Evolutionary conservation across 1,140 invertebrate species (phyloP), one percentile per base, ranked within the genome.

Genomic region (Leucophenga varia): DNA sequence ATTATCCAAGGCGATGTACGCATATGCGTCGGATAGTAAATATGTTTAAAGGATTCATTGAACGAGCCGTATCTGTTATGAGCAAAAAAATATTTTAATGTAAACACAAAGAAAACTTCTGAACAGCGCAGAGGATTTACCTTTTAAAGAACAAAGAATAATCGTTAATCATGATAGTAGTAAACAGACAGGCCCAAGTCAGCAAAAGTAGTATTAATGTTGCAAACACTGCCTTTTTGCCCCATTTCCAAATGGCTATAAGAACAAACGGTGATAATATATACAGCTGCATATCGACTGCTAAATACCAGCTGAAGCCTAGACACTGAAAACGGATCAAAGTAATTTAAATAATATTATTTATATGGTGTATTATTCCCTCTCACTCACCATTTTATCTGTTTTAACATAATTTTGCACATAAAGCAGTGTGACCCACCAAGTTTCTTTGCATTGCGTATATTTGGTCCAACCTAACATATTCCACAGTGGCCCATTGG

Each of bases 301-400:
- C 41, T 28, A 93, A 76, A 60, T 91, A 93, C 91, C 91, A 93
- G 0, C 88, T 85, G 80, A 89, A 88, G 45, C 87, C 87, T 85
- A 93, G 88, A 59, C 91, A 92, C 88, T 90, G 30, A 50, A n/a
- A 47, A 21, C 61, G 76, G 52, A 7, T 13, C 12, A 3, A 3
- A 2, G 16, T 17, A 3, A 7, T 37, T 32, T 32, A 32, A 32
- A 10, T 4, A 32, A 4, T n/a, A n/a, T n/a, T n/a, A n/a, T n/a
- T n/a, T n/a, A n/a, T n/a, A n/a, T n/a, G n/a, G n/a, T n/a, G n/a
- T n/a, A n/a, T 8, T 36, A 8, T 8, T n/a, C n/a, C n/a, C n/a
- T n/a, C n/a, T n/a, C n/a, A n/a, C n/a, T 2, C 8, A 37, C 35
- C 14, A 17, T 37, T 37, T 14, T 14, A 2, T 37, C 8, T 7